Conservation (phyloP, 2,888 invertebrate genomes). For the Pristionchus maxplancki region DNA sequence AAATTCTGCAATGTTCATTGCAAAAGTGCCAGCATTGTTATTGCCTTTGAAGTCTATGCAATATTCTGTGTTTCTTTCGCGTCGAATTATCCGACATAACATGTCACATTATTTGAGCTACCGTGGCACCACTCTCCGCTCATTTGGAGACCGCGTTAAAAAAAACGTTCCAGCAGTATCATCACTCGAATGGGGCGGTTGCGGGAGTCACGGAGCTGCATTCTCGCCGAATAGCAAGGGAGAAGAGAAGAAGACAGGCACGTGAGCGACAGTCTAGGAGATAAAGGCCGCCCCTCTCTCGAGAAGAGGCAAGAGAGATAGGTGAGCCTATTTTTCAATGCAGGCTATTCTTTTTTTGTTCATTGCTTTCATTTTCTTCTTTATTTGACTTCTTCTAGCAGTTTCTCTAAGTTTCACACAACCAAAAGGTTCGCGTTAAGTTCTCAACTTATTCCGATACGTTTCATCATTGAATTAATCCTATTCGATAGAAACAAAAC, state of each 20-base stretch:
- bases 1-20: background rate
- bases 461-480: background rate
- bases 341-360: background rate
- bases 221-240: background rate
- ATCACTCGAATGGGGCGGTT: background rate
- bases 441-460: too few relatives aligned
- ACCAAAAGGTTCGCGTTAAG: too few relatives aligned
- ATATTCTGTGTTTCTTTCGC: too few relatives aligned
- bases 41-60: too few relatives aligned
- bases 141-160: too few relatives aligned
- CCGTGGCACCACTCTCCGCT: too few relatives aligned
- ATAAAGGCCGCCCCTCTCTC: conserved; percentile 13
- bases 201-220: background rate
- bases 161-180: background rate
- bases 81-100: too few relatives aligned
- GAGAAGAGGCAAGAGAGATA: background rate
- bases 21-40: background rate
- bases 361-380: background rate
- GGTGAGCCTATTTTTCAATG: background rate
- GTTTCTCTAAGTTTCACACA: too few relatives aligned
- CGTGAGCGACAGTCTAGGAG: background rate
- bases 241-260: background rate
- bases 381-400: background rate
- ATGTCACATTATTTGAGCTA: too few relatives aligned
- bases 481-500: background rate